Conservation (phyloP, 2,888 invertebrate species). For the Apotomis turbidana region DNA sequence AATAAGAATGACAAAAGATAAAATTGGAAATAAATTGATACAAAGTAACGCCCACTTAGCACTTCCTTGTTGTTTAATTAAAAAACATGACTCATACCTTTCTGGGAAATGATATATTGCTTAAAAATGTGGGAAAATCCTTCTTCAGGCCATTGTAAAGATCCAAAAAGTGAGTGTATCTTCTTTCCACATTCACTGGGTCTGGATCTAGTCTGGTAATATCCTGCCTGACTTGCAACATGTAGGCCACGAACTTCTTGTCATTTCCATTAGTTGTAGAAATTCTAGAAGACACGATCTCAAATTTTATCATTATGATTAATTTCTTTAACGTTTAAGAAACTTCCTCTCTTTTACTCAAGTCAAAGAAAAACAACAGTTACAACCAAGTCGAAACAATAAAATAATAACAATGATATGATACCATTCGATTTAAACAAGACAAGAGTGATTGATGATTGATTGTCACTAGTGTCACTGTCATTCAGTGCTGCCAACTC, state of each 20-base stretch:
- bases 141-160: conserved; percentile 85
- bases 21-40: neutral
- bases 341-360: conserved; percentile 16
- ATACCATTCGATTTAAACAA: no score
- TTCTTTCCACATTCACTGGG: conserved; percentile 86
- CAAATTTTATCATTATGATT: conserved; percentile 80
- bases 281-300: conserved; percentile 87
- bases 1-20: neutral
- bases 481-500: no score
- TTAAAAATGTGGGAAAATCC: conserved; percentile 82
- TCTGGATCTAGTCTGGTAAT: conserved; percentile 80
- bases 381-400: conserved; percentile 12
- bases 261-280: conserved; percentile 84
- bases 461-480: no score
- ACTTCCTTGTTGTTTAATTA: conserved; percentile 27
- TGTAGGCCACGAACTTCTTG: conserved; percentile 88
- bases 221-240: conserved; percentile 85
- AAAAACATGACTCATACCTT: conserved; percentile 75
- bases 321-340: conserved; percentile 1
- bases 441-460: no score
- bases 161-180: conserved; percentile 89
- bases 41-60: conserved; percentile 29
- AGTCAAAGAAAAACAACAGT: conserved; percentile 12
- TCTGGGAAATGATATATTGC: conserved; percentile 85
- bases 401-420: conserved; percentile 32